Percentiles rank a stretch among this genome's conserved stretches.
phyloP scores from a whole-genome alignment of 1,140 invertebrate genomes.

The Drosophila pseudoananassae region DNA sequence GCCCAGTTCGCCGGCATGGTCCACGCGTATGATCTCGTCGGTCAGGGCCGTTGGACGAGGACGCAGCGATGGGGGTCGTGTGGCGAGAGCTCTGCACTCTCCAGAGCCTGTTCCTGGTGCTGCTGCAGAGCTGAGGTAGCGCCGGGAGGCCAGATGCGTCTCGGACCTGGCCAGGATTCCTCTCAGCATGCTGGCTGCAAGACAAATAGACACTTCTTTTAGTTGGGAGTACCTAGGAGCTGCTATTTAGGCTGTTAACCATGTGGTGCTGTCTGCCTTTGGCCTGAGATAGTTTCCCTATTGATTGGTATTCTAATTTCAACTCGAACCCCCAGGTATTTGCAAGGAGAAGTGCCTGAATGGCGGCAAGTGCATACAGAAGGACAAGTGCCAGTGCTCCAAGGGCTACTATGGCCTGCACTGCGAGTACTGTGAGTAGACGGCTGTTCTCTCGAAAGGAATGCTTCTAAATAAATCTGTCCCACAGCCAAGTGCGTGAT shows the following conservation, averaged over 20 bases:
- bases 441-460: no score
- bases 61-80: slow-evolving; percentile 27
- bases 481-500: slow-evolving; percentile 96
- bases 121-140: slow-evolving; percentile 16
- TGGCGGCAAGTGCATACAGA: slow-evolving; percentile 97
- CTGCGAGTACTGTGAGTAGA: slow-evolving; percentile 95
- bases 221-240: no score
- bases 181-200: slow-evolving; percentile 32
- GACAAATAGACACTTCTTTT: neutral
- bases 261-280: no score
- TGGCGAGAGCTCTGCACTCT: neutral
- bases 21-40: slow-evolving; percentile 96
- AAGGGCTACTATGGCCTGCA: slow-evolving; percentile 94
- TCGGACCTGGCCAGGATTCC: slow-evolving; percentile 9
- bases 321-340: slow-evolving; percentile 88
- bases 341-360: slow-evolving; percentile 95
- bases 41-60: slow-evolving; percentile 83
- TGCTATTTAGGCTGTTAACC: no score
- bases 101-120: neutral
- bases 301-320: no score
- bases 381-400: slow-evolving; percentile 95
- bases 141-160: slow-evolving; percentile 2
- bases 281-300: neutral
- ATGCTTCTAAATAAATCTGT: no score
- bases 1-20: slow-evolving; percentile 99